Conservation (phyloP, 1,140 invertebrate species). For the Cotesia chilonis region DNA sequence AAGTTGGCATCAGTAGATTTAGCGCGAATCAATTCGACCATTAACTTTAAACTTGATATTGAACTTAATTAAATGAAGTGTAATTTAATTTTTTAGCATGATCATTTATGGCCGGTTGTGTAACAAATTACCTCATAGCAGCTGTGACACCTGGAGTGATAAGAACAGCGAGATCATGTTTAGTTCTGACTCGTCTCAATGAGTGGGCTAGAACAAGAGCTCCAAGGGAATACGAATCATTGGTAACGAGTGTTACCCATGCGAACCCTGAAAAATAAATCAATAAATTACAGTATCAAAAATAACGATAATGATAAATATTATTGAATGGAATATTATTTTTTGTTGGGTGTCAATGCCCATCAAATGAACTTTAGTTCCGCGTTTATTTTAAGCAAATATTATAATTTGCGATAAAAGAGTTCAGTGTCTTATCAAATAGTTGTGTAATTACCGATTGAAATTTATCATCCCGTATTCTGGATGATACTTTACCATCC, state of each 20-base stretch:
- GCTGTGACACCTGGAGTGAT: slow-evolving; percentile 86
- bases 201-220: slow-evolving; percentile 92
- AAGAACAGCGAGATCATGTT: slow-evolving; percentile 81
- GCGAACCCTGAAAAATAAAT: slow-evolving; percentile 72
- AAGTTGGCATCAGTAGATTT: too few species aligned
- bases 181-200: slow-evolving; percentile 77
- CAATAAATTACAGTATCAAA: slow-evolving; percentile 35
- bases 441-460: too few species aligned
- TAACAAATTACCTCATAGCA: slow-evolving; percentile 77
- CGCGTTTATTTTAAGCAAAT: too few species aligned
- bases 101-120: neutral
- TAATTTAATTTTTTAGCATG: neutral
- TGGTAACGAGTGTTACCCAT: slow-evolving; percentile 96
- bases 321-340: slow-evolving; percentile 14
- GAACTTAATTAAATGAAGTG: neutral
- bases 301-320: slow-evolving; percentile 32
- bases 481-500: too few species aligned
- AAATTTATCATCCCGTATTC: too few species aligned
- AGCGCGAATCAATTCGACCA: too few species aligned
- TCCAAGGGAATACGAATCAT: slow-evolving; percentile 92
- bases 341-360: slow-evolving; percentile 15
- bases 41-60: neutral
- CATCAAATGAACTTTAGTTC: too few species aligned
- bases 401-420: too few species aligned
- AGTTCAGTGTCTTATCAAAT: too few species aligned